phyloP scores from a whole-genome alignment of 2,797 vertebrate species.

The Aplochiton taeniatus region DNA sequence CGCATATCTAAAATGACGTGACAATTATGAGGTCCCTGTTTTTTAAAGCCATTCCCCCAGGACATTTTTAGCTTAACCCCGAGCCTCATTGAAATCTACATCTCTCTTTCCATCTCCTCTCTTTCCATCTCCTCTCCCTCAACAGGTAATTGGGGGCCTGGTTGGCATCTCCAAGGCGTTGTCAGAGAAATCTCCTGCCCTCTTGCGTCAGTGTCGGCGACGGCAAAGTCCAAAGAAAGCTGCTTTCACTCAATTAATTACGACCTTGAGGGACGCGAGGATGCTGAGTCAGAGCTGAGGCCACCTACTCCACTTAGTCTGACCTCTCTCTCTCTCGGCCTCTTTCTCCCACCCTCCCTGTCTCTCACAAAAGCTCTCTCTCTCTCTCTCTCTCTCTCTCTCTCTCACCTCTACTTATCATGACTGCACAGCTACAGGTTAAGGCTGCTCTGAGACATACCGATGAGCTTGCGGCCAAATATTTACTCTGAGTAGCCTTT shows the following conservation, averaged over 20 bases:
- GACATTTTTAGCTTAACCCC: conserved; percentile 49
- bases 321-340: no score
- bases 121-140: conserved; percentile 33
- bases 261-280: conserved; percentile 36
- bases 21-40: conserved; percentile 45
- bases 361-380: not conserved
- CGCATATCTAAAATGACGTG: conserved; percentile 54
- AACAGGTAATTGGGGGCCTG: conserved; percentile 61
- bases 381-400: not conserved
- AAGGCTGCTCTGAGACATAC: conserved; percentile 24
- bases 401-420: conserved; percentile 25
- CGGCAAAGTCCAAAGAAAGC: conserved; percentile 32
- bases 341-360: no score
- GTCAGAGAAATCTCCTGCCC: conserved; percentile 26
- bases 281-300: conserved; percentile 44
- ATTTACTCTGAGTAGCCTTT: conserved; percentile 2
- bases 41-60: conserved; percentile 1
- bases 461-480: not conserved
- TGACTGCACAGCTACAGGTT: conserved; percentile 17
- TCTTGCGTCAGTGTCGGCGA: conserved; percentile 18
- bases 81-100: conserved; percentile 49
- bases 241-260: conserved; percentile 59
- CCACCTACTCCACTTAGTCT: not conserved
- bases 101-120: conserved; percentile 9
- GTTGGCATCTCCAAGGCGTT: conserved; percentile 36